Evolutionary conservation across 1,140 invertebrate species (phyloP).

Genomic region (Drosophila punjabiensis): DNA sequence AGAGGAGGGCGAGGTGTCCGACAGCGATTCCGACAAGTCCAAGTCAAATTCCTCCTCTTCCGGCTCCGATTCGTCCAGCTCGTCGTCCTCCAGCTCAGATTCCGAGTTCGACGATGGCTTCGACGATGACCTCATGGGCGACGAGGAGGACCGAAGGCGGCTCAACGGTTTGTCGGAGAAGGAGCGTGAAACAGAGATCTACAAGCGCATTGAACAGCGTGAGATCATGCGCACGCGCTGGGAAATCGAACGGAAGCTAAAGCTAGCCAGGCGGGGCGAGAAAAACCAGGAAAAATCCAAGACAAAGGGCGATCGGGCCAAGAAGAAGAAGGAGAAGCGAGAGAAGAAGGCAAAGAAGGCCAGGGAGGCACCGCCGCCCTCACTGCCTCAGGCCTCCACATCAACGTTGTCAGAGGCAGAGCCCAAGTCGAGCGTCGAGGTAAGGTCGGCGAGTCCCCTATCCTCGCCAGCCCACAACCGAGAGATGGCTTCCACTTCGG

Average conservation of each 20-base stretch:
- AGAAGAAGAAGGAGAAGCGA: constrained; percentile 85
- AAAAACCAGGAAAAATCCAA: constrained; percentile 87
- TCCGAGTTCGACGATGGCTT: constrained; percentile 89
- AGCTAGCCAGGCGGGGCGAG: constrained; percentile 93
- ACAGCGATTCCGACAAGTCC: constrained; percentile 72
- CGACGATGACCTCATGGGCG: constrained; percentile 98
- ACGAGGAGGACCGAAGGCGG: constrained; percentile 96
- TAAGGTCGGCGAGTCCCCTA: constrained; percentile 48
- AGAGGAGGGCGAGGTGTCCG: constrained; percentile 80
- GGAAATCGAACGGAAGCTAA: constrained; percentile 98
- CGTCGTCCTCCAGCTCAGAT: constrained; percentile 84
- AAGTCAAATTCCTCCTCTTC: constrained; percentile 57
- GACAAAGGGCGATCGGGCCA: constrained; percentile 87
- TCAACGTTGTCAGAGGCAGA: constrained; percentile 2
- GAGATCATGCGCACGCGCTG: constrained; percentile 97
- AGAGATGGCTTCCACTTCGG: constrained; percentile 58
- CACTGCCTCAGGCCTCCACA: constrained; percentile 60
- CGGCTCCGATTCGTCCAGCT: constrained; percentile 60
- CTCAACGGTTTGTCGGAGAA: constrained; percentile 98
- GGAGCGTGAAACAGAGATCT: constrained; percentile 98
- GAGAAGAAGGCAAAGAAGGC: constrained; percentile 85
- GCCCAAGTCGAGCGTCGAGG: constrained; percentile 31
- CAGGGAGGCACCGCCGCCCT: constrained; percentile 57
- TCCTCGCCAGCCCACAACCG: constrained; percentile 27
- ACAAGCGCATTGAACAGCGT: constrained; percentile 97